These are phyloP conservation scores for Eilema griseolum DNA, from an alignment of 2,888 invertebrate species.

Conservation along the genomic window DNA sequence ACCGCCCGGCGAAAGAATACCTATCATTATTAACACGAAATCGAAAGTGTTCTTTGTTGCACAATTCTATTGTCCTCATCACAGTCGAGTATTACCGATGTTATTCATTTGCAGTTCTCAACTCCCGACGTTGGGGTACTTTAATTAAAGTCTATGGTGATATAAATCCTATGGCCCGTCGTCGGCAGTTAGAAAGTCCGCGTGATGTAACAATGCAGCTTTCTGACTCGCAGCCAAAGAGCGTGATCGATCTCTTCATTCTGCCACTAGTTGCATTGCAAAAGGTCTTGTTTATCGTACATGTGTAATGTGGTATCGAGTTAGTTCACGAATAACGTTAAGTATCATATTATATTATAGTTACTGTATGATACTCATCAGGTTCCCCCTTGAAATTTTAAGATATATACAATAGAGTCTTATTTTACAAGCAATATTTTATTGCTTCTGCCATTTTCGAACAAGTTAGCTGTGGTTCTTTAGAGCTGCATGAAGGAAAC, in stretches of 20 bases:
- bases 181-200: constrained; percentile 76
- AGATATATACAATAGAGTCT: not conserved
- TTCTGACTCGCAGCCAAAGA: constrained; percentile 55
- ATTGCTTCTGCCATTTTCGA: not conserved
- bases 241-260: constrained; percentile 71
- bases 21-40: constrained; percentile 67
- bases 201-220: constrained; percentile 77
- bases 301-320: constrained; percentile 1
- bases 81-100: constrained; percentile 55
- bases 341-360: not conserved
- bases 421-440: not conserved
- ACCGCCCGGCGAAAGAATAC: constrained; percentile 60
- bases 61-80: constrained; percentile 75
- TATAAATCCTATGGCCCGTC: constrained; percentile 75
- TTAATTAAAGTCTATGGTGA: constrained; percentile 77
- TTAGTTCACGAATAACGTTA: not conserved
- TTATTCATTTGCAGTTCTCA: constrained; percentile 67
- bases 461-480: not conserved
- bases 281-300: constrained; percentile 49
- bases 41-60: constrained; percentile 73
- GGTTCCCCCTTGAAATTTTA: not conserved
- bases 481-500: not conserved
- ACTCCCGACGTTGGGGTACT: constrained; percentile 64
- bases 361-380: not conserved
- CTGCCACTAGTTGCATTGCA: constrained; percentile 55